phyloP scores from a whole-genome alignment of 2,888 invertebrate genomes.

The Argyra leucocephala region DNA sequence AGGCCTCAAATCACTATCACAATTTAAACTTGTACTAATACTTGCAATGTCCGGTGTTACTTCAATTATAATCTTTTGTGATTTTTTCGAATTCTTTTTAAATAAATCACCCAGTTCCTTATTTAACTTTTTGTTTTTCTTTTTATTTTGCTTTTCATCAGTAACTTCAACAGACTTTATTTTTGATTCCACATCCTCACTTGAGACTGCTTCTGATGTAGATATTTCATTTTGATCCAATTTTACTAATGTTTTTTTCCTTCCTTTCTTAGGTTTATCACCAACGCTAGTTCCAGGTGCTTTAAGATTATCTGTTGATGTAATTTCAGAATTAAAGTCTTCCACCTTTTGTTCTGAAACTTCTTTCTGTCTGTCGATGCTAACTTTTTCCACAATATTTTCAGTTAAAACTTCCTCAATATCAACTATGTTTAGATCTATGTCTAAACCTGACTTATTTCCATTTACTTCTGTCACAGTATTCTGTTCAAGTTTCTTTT shows the following conservation, averaged over 20 bases:
- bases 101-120: not conserved
- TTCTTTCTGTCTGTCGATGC: not conserved
- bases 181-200: not conserved
- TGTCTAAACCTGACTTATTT: not conserved
- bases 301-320: not conserved
- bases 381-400: slow-evolving; percentile 2
- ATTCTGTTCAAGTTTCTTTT: not conserved
- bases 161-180: not conserved
- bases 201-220: not conserved
- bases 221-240: not conserved
- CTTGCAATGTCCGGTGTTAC: not conserved
- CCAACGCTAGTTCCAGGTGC: not conserved
- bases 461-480: not conserved
- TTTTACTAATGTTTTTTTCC: not conserved
- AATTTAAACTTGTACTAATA: not conserved
- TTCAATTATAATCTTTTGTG: slow-evolving; percentile 1
- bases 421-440: not conserved
- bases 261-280: not conserved
- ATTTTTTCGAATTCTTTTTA: not conserved
- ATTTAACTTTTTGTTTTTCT: not conserved
- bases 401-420: slow-evolving; percentile 3
- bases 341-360: not conserved
- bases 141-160: not conserved
- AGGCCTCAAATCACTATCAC: not conserved
- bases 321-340: not conserved